Base-by-base conservation (phyloP, 2,888 invertebrate genomes). In the Himalopsyche tibetana region DNA sequence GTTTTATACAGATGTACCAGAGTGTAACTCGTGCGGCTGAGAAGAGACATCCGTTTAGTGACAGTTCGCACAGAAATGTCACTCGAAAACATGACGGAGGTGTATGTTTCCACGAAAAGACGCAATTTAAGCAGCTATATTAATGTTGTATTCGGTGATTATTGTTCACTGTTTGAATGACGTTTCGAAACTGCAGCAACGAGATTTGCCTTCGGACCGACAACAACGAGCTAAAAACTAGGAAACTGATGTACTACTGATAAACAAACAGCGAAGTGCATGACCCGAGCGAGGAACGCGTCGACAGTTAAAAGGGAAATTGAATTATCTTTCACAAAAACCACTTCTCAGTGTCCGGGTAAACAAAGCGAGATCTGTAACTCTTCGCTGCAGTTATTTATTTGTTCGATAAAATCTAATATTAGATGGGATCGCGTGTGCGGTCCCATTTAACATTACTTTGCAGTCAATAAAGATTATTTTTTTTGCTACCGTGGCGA, bases 11-110 rank as follows among this genome's bases (percentile, higher is more conserved):
- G 38, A 84, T 56, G 91, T 93, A 93, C 93, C 89, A 93, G 91
- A 89, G 93, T 92, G 90, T 93, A 93, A 88, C 92, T 92, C 91
- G 92, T 93, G 91, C 91, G 92, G 88, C 92, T 90, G 89, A 92
- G 92, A 89, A 92, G 89, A 84, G 93, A 91, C 90, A 93, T 91
- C 88, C 92, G 92, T 89, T 93, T 93, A 90, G 93, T 91, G 90
- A 93, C 91, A 89, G 92, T 92, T 89, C 91, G 91, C 89, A 91
- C 91, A 90, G 91, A 90, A 90, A 92, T 91, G 91, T 93, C 93
- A 88, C 92, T 91, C 89, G 93, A 93, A 91, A 93, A 91, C 93
- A 93, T 93, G 90, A 91, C 90, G 11, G 12, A 36, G 38, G 36
- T 17, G 36, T 36, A 69, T 69, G 38, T 63, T 38, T 74, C 36